A percentile compares a stretch with the other conserved stretches of the same genome.
Evolutionary conservation across 2,888 invertebrate species (phyloP).

Genomic region (Autographa gamma): DNA sequence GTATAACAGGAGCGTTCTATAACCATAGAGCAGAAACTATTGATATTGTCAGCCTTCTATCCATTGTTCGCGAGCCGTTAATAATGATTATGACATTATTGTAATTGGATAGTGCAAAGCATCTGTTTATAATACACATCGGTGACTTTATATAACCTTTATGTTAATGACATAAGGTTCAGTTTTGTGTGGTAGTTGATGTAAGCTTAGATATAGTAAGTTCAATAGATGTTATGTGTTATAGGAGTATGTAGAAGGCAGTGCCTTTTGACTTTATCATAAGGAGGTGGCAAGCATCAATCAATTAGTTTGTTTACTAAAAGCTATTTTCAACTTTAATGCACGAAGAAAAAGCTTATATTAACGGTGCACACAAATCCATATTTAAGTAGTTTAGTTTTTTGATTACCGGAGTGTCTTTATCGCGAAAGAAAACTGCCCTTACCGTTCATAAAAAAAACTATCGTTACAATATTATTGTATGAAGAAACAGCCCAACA

Average conservation of each 20-base stretch:
- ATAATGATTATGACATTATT: slow-evolving; percentile 4
- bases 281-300: neutral
- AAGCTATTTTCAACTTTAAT: neutral
- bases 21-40: neutral
- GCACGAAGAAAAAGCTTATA: no score
- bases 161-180: neutral
- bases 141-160: neutral
- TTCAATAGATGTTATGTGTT: no score
- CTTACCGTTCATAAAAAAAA: no score
- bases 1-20: neutral
- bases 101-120: slow-evolving; percentile 2
- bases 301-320: neutral
- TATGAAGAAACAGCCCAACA: neutral
- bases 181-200: neutral
- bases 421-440: no score
- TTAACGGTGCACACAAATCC: no score
- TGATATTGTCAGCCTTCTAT: neutral
- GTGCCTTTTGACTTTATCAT: neutral
- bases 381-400: no score
- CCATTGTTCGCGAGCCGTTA: slow-evolving; percentile 2
- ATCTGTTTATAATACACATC: slow-evolving; percentile 2
- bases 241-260: neutral
- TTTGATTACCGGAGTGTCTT: no score
- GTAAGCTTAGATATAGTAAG: no score
- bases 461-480: no score